Conservation (phyloP, 2,797 vertebrate genomes). For the Anableps anableps region DNA sequence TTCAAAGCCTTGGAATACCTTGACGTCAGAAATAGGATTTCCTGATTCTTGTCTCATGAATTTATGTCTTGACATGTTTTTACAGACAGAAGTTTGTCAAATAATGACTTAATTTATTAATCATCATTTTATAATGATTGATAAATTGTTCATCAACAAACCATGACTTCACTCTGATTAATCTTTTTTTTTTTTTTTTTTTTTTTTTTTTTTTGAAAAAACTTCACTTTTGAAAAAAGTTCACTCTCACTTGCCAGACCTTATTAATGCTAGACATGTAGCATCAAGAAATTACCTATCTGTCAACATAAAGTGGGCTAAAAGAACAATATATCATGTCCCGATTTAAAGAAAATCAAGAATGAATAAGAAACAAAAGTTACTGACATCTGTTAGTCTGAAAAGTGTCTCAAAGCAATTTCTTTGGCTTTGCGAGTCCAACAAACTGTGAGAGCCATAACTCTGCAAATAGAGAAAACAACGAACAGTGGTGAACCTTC, state of each 20-base stretch:
- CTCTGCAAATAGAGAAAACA: too few relatives aligned
- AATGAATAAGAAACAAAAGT: too few relatives aligned
- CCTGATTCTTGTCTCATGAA: not conserved
- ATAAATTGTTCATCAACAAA: not conserved
- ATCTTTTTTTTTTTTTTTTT: not conserved
- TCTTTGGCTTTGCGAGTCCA: not conserved
- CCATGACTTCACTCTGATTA: not conserved
- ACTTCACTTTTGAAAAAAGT: too few relatives aligned
- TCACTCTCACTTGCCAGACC: too few relatives aligned
- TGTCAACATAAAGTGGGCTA: not conserved
- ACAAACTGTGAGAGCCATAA: too few relatives aligned
- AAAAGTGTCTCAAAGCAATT: not conserved
- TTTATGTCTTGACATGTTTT: not conserved
- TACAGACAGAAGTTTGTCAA: not conserved
- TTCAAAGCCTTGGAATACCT: not conserved
- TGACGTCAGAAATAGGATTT: not conserved
- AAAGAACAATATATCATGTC: not conserved
- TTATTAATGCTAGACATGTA: too few relatives aligned
- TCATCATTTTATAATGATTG: not conserved
- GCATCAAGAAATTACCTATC: not conserved
- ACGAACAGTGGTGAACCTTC: too few relatives aligned
- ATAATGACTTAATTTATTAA: not conserved
- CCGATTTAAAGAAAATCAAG: not conserved
- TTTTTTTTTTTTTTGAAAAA: too few relatives aligned
- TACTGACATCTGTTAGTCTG: not conserved